phyloP scores from a whole-genome alignment of 2,113 vertebrate genomes.

The Cephalopterus ornatus region DNA sequence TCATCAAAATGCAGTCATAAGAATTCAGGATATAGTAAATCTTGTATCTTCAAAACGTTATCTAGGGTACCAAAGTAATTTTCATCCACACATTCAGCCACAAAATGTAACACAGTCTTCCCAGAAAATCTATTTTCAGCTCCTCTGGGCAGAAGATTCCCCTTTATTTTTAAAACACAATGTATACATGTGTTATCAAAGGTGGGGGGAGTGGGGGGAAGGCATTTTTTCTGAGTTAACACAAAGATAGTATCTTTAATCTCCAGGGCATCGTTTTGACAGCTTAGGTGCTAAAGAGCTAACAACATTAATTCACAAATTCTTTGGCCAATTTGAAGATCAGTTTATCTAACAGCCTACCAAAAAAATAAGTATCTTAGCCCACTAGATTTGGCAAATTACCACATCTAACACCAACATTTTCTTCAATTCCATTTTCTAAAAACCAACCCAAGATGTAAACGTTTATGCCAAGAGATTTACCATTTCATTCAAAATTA shows the following conservation, averaged over 20 bases:
- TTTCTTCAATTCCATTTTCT: background rate
- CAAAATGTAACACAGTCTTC: background rate
- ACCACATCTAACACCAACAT: background rate
- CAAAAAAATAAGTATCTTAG: background rate
- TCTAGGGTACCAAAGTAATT: background rate
- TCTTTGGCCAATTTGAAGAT: background rate
- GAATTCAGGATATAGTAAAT: background rate
- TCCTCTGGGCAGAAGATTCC: background rate
- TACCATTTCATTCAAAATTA: background rate
- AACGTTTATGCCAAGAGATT: background rate
- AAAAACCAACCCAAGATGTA: background rate
- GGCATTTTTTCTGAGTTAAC: background rate
- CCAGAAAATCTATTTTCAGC: background rate
- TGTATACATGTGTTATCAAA: accelerated
- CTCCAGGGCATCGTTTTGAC: background rate
- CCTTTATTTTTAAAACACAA: background rate
- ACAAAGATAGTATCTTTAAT: background rate
- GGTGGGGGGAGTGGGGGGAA: too few species aligned
- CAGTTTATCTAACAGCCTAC: background rate
- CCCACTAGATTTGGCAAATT: background rate
- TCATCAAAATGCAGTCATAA: background rate
- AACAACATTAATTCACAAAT: background rate
- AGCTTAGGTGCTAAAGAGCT: background rate
- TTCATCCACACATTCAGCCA: background rate
- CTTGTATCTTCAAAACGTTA: background rate